phyloP scores from a whole-genome alignment of 2,888 invertebrate genomes.

The Tetanocera ferruginea region DNA sequence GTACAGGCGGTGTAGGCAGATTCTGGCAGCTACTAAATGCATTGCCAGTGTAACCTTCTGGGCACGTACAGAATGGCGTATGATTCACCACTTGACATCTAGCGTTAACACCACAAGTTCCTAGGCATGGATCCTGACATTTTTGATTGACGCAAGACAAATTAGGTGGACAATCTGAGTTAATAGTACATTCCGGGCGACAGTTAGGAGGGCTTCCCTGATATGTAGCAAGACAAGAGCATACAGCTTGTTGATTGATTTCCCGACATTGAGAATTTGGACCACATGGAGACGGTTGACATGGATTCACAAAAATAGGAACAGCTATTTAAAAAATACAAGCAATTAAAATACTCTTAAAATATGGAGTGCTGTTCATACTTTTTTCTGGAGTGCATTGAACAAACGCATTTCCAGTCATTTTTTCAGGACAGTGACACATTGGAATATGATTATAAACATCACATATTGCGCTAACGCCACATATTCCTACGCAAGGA shows the following conservation, averaged over 20 bases:
- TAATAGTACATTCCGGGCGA: constrained; percentile 81
- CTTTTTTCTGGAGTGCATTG: constrained; percentile 73
- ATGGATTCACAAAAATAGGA: constrained; percentile 70
- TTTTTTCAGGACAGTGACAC: constrained; percentile 78
- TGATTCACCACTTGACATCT: constrained; percentile 80
- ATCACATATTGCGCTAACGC: constrained; percentile 79
- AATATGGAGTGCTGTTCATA: constrained; percentile 65
- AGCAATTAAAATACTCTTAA: background rate
- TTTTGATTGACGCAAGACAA: constrained; percentile 80
- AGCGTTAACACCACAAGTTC: constrained; percentile 80
- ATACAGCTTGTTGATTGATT: constrained; percentile 77
- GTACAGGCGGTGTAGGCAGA: constrained; percentile 61
- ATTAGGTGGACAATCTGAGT: constrained; percentile 79
- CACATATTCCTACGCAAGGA: constrained; percentile 85
- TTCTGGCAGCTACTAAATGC: constrained; percentile 77
- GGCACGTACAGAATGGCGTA: constrained; percentile 78
- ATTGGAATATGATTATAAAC: constrained; percentile 82
- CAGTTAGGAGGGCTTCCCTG: constrained; percentile 82
- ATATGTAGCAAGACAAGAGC: constrained; percentile 79
- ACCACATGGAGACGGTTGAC: constrained; percentile 83
- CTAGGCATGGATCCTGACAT: constrained; percentile 82
- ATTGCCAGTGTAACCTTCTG: constrained; percentile 78
- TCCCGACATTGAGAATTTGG: constrained; percentile 81
- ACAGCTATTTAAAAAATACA: constrained; percentile 47
- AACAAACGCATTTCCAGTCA: constrained; percentile 80